Conservation (phyloP, 2,888 invertebrate species). For the Lasioglossum leucozonium region DNA sequence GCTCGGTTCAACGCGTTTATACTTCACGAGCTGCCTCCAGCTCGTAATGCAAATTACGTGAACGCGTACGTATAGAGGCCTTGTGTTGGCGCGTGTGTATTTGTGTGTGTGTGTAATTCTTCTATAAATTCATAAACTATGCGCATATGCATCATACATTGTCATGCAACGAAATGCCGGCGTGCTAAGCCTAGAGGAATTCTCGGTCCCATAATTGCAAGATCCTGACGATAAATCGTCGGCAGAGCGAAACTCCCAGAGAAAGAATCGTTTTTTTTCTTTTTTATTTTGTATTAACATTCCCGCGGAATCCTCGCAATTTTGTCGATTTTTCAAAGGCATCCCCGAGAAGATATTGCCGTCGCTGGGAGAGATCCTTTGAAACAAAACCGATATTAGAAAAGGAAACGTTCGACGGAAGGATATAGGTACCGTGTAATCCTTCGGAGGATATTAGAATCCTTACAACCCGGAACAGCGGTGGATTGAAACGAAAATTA, state of each 20-base stretch:
- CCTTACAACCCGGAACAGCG: not conserved
- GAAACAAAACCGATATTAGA: not conserved
- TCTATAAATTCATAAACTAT: constrained; percentile 64
- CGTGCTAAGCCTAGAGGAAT: constrained; percentile 68
- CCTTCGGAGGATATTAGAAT: not conserved
- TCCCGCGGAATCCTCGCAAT: constrained; percentile 1
- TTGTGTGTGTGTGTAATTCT: constrained; percentile 14
- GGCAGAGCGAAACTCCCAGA: constrained; percentile 31
- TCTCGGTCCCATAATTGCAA: constrained; percentile 42
- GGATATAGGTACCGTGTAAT: not conserved
- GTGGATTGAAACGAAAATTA: not conserved
- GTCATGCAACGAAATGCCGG: constrained; percentile 68
- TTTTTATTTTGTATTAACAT: not conserved
- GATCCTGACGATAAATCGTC: constrained; percentile 35
- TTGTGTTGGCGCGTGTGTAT: constrained; percentile 3
- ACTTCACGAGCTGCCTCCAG: not conserved
- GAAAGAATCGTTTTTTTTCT: constrained; percentile 35
- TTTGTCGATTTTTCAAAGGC: not conserved
- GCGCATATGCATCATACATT: constrained; percentile 66
- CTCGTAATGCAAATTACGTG: constrained; percentile 30
- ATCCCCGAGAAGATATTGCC: not conserved
- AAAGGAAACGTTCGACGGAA: not conserved
- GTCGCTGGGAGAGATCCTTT: not conserved
- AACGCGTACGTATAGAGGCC: not conserved
- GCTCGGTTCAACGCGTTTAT: not conserved